A percentile compares a stretch with the other conserved stretches of the same genome.
These are phyloP conservation scores for Anoplolepis gracilipes DNA, from an alignment of 1,140 invertebrate species.

Conservation along the genomic window DNA sequence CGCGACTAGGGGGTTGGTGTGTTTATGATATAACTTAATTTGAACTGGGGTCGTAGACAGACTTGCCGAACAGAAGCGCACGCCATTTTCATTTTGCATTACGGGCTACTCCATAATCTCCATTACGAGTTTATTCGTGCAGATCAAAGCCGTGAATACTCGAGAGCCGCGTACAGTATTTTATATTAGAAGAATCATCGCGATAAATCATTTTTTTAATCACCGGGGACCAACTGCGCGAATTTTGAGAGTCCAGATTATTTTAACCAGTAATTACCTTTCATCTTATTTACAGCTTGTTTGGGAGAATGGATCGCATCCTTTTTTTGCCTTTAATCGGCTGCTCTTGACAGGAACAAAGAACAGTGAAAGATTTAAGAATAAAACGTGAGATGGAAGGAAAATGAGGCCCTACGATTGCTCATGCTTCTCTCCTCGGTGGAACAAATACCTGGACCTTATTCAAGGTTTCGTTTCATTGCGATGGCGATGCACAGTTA, in stretches of 20 bases:
- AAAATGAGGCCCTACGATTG: conserved; percentile 36
- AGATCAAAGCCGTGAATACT: neutral
- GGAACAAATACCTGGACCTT: conserved; percentile 63
- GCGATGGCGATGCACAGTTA: conserved; percentile 56
- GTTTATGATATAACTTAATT: conserved; percentile 79
- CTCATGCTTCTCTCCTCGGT: neutral
- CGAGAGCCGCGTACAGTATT: neutral
- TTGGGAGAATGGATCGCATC: conserved; percentile 26
- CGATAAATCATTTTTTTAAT: neutral
- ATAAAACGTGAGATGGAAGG: conserved; percentile 30
- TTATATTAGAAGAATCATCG: neutral
- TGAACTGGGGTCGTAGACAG: conserved; percentile 62
- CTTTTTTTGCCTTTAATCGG: conserved; percentile 51
- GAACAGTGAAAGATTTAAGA: neutral
- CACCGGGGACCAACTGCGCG: neutral
- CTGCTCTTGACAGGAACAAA: conserved; percentile 41
- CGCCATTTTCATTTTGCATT: conserved; percentile 43
- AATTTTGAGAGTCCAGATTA: neutral
- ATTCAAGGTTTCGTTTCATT: conserved; percentile 68
- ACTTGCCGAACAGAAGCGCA: conserved; percentile 4
- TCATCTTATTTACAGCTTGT: neutral
- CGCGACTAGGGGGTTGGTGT: conserved; percentile 40
- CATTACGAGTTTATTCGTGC: conserved; percentile 5
- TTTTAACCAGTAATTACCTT: neutral
- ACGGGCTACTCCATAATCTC: conserved; percentile 11